Base-by-base conservation (phyloP, 2,888 invertebrate species). In the Carabus problematicus region DNA sequence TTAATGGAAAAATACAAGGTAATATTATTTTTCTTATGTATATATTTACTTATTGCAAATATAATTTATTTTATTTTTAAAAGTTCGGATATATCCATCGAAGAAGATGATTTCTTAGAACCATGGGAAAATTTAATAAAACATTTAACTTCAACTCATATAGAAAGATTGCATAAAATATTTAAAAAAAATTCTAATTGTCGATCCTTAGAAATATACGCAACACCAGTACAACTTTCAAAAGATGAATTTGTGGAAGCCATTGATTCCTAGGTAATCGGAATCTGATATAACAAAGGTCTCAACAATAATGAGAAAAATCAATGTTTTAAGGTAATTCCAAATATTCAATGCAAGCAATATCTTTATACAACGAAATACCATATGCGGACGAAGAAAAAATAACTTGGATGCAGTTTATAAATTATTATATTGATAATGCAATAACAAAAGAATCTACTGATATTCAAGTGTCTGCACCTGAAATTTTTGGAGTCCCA, bases 331-430 rank as follows among this genome's bases (percentile, higher is more conserved):
- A 62, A 80, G 80, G 79, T n/a, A 77, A 77, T 67, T 72, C 74
- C 3, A 75, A 76, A 70, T 78, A 78, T 72, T 74, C 78, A 1
- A 61, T 76, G 8, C 77, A 80, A 70, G 79, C 79, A 39, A 74
- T 76, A 8, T 72, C 76, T 8, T 74, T 82, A 45, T 82, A 79
- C 67, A 76, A 79, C 39, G 75, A 79, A 72, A 77, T 82, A 12
- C 76, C 75, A 40, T 73, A 76, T 70, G 72, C 75, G 14, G 72
- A 75, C 9, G 73, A 73, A 41, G 61, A 71, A 3, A 73, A 72
- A 69, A 75, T 80, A 16, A 77, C 77, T 62, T 83, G 82, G 83
- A 76, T 78, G 49, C 77, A 81, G 63, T 76, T 83, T 70, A 72
- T 83, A 61, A 79, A 82, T 72, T 80, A 79, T 72, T 71, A 81